Evolutionary conservation across 1,140 invertebrate species (phyloP), one percentile per base, ranked within the genome.

Genomic region (Macrosteles quadrilineatus): DNA sequence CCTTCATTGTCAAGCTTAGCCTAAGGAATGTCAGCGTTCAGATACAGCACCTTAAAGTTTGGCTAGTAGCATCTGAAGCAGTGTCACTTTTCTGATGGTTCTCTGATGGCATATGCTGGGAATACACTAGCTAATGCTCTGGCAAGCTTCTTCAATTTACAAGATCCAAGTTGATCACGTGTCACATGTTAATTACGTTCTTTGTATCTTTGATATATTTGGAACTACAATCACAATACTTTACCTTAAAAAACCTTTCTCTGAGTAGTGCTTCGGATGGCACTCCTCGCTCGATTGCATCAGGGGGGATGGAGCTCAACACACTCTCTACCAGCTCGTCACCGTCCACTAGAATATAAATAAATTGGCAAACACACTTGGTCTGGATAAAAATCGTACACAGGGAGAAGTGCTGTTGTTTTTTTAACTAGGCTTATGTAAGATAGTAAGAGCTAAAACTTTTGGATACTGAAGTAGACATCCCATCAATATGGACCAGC

Each of bases 11-110:
- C n/a, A n/a, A n/a, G n/a, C n/a, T 93, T 91, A 0, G 90, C 86
- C 70, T 92, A 89, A 68, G 86, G 83, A 79, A 83, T 86, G 73
- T 82, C 82, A n/a, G n/a, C 94, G 90, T 67, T 90, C 87, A n/a
- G n/a, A 80, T 45, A 93, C 80, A 53, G 89, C 80, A 40, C 87
- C 91, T 80, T 97, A 94, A 30, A 17, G 98, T 83, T 92, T 98
- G 0, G 96, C 97, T 2, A 97, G 82, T 67, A 97, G 83, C 80
- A 95, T 96, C 17, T 92, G 83, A 9, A 91, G 88, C 23, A 98
- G 80, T 1, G 87, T 83, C n/a, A 90, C 93, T 36, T 85, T 85
- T 30, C 85, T 98, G 81, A 31, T 88, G 87, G 75, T 93, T 88
- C 81, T 97, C 94, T 0, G 94, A 91, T 78, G 87, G 93, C 19